Conservation (phyloP, 2,113 vertebrate genomes). For the Theristicus caerulescens region DNA sequence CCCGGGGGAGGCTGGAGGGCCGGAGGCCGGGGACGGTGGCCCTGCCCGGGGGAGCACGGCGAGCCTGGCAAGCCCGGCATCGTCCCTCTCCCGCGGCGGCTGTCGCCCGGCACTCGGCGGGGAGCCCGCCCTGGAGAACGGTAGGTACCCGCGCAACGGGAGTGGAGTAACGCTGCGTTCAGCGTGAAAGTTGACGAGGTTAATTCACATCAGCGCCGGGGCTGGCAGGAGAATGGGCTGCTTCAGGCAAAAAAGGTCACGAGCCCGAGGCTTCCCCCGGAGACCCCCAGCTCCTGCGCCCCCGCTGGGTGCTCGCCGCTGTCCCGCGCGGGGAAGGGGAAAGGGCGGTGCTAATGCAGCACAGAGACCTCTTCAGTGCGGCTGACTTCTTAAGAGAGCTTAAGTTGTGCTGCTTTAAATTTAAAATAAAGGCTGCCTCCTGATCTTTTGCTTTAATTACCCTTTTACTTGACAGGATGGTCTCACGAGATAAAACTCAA, state of each 20-base stretch:
- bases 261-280: not conserved
- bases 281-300: not conserved
- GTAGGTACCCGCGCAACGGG: not conserved
- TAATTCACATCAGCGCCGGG: not conserved
- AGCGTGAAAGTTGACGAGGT: not conserved
- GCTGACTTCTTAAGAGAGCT: not conserved
- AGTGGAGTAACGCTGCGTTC: not conserved
- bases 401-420: not conserved
- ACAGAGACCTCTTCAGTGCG: not conserved
- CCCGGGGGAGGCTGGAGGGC: not conserved
- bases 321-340: not conserved
- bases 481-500: not conserved
- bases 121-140: not conserved
- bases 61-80: not conserved
- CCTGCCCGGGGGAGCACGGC: not conserved
- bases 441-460: conserved; percentile 17
- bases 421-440: not conserved
- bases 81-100: not conserved
- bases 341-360: rapidly evolving
- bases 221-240: not conserved
- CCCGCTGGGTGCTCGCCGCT: not conserved
- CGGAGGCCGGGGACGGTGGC: not conserved
- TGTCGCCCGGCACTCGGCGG: not conserved
- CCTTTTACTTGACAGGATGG: not conserved
- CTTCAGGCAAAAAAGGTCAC: not conserved